phyloP scores from a whole-genome alignment of 2,888 invertebrate species.

The Malachius bipustulatus region DNA sequence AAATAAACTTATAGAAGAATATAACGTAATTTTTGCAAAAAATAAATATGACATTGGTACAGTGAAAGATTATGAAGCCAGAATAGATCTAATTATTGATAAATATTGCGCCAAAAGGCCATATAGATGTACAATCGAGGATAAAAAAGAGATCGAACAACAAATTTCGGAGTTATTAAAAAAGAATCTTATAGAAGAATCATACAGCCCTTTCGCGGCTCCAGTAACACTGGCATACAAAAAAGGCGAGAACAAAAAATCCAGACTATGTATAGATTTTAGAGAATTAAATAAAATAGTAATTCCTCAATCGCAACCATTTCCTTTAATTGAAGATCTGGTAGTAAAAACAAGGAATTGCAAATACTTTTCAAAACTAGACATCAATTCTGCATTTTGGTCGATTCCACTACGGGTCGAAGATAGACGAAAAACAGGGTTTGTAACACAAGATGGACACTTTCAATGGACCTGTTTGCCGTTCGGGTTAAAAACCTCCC shows the following conservation, averaged over 20 bases:
- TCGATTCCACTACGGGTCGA: conserved; percentile 14
- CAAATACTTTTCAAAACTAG: conserved; percentile 26
- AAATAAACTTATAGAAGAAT: no score
- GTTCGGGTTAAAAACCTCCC: conserved; percentile 15
- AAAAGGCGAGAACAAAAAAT: conserved; percentile 16
- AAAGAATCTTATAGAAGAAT: conserved; percentile 20
- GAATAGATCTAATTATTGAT: conserved; percentile 6
- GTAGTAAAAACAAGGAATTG: conserved; percentile 26
- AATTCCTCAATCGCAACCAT: conserved; percentile 21
- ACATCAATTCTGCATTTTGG: conserved; percentile 30
- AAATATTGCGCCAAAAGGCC: conserved; percentile 7
- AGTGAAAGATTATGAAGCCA: no score
- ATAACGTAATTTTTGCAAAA: conserved; percentile 2
- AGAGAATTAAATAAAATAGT: conserved; percentile 21
- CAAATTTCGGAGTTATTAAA: conserved; percentile 20
- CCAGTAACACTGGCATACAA: conserved; percentile 16
- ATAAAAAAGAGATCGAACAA: conserved; percentile 16
- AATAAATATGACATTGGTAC: neutral
- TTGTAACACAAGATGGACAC: conserved; percentile 16
- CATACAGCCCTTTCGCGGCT: conserved; percentile 18
- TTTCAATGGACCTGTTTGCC: conserved; percentile 8
- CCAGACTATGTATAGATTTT: conserved; percentile 18
- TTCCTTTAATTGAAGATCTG: conserved; percentile 19
- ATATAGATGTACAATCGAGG: conserved; percentile 7
- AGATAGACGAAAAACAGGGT: conserved; percentile 16